Conservation (phyloP, 2,888 invertebrate genomes). For the Pristionchus fissidentatus region DNA sequence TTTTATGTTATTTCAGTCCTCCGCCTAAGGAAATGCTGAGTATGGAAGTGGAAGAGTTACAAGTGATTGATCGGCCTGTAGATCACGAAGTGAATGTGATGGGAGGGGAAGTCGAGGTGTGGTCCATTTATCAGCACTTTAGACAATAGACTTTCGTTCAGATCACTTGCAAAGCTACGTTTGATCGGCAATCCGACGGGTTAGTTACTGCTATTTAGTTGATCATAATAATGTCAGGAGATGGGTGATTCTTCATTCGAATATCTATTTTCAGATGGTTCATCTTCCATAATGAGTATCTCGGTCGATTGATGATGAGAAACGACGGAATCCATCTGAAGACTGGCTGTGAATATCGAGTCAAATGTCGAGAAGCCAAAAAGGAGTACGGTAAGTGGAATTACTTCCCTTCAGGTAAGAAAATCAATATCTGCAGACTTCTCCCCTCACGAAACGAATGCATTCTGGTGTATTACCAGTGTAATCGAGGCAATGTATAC, state of each 20-base stretch:
- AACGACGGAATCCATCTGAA: not conserved
- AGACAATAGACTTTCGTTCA: not conserved
- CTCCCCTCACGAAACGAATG: too few species aligned
- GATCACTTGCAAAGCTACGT: not conserved
- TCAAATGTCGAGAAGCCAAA: too few species aligned
- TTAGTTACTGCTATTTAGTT: too few species aligned
- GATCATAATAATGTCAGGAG: not conserved
- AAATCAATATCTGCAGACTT: too few species aligned
- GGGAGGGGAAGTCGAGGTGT: not conserved
- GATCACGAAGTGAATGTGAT: not conserved
- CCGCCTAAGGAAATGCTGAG: not conserved
- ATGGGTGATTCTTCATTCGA: constrained; percentile 7
- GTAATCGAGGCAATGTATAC: too few species aligned
- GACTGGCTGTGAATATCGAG: not conserved
- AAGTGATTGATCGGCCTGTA: not conserved
- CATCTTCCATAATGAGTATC: not conserved
- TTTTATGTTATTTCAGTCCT: not conserved
- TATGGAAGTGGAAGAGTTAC: not conserved
- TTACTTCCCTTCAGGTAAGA: too few species aligned
- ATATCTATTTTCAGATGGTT: too few species aligned
- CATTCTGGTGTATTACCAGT: too few species aligned
- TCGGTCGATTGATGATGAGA: not conserved
- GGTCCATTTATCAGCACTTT: not conserved
- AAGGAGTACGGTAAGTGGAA: too few species aligned
- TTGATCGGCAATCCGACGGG: not conserved